These are phyloP conservation scores for Aphaenogaster rudis DNA, from an alignment of 1,140 invertebrate species.

Conservation along the genomic window DNA sequence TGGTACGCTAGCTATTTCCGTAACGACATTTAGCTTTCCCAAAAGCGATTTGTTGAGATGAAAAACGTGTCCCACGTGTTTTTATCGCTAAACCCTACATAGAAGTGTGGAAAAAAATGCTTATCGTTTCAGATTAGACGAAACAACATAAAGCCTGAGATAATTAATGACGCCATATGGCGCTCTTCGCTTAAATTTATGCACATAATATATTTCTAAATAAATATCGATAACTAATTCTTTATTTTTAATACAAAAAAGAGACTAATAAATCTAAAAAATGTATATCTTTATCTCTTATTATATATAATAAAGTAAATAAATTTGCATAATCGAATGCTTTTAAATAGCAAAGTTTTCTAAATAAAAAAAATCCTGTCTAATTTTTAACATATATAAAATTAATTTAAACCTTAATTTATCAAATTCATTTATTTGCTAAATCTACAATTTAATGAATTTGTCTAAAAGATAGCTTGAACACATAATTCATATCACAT, in stretches of 20 bases:
- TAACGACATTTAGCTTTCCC: constrained; percentile 34
- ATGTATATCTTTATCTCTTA: neutral
- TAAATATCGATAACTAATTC: neutral
- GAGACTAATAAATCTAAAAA: neutral
- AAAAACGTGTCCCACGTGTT: constrained; percentile 27
- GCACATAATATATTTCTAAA: neutral
- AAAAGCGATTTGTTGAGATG: constrained; percentile 14
- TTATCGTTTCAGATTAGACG: neutral
- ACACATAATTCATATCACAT: neutral
- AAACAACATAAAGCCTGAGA: constrained; percentile 6
- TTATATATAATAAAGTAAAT: neutral
- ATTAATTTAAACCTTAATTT: neutral
- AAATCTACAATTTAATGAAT: constrained; percentile 1
- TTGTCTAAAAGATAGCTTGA: neutral
- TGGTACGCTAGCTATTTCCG: constrained; percentile 33
- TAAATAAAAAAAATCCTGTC: neutral
- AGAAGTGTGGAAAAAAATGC: neutral
- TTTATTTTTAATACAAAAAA: neutral
- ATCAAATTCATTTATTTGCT: neutral
- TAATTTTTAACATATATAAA: neutral
- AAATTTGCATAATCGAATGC: neutral
- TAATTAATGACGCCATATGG: constrained; percentile 1
- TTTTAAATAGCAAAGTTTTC: neutral
- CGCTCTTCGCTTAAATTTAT: neutral
- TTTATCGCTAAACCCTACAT: neutral